Evolutionary conservation across 2,113 vertebrate species (phyloP).

Genomic region (Lepidothrix coronata): DNA sequence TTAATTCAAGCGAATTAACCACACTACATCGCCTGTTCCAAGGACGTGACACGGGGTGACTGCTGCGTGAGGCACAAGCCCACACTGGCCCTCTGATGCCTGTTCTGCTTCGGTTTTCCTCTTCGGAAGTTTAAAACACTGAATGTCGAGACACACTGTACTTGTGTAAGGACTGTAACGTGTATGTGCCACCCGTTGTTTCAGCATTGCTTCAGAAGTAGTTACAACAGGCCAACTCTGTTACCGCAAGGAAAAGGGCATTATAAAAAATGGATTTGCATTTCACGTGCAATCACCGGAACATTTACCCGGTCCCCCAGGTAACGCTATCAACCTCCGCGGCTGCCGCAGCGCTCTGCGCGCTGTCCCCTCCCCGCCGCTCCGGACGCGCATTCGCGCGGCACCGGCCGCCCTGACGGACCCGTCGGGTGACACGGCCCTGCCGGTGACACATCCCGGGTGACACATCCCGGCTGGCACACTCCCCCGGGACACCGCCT

Average conservation of each 20-base stretch:
- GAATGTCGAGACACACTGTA: accelerated
- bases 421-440: accelerated
- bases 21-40: accelerated
- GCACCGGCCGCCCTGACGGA: accelerated
- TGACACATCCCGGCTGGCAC: no score
- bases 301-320: accelerated
- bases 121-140: accelerated
- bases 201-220: not conserved
- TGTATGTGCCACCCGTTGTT: accelerated
- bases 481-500: no score
- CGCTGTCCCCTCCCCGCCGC: accelerated
- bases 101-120: accelerated
- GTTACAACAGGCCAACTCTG: accelerated
- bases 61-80: accelerated
- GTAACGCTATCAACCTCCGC: accelerated
- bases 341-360: accelerated
- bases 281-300: not conserved
- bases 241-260: accelerated
- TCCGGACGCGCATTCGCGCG: accelerated
- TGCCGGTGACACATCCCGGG: not conserved
- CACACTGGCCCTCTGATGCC: accelerated
- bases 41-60: accelerated
- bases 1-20: no score
- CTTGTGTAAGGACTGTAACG: accelerated
- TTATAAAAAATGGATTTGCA: accelerated